Evolutionary conservation across 2,888 invertebrate genomes (phyloP), one percentile per base, ranked within the genome.

Genomic region (Sarcophaga variegata): DNA sequence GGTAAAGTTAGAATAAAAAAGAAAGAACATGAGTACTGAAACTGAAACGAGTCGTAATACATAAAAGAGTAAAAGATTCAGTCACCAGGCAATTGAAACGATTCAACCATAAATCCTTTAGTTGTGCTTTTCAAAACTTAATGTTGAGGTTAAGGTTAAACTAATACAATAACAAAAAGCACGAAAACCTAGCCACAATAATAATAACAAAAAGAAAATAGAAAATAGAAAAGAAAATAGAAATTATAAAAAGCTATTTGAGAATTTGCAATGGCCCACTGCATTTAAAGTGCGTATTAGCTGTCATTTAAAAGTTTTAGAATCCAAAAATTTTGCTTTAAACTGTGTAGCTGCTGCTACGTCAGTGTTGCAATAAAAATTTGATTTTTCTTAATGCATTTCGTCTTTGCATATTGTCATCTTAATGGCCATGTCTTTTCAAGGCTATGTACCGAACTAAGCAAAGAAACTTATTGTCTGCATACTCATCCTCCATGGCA

Each of bases 61-160:
- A 27, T 80, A 60, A 27, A 60, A 25, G 14, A 49, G 22, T 47
- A 47, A 1, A 49, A 66, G 76, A 76, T 81, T 70, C 80, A 80
- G 75, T 66, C 74, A 86, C 75, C 78, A 74, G 81, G 63, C 84
- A 87, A 84, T 87, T 87, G 81, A 84, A 87, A 78, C 71, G 87
- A 84, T 84, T 87, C 81, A 87, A 84, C 79, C 84, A 87, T 87
- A 79, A 84, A 87, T 87, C 76, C 84, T 82, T 81, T 49, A 82
- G 84, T 79, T 79, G 17, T 71, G 64, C 59, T 62, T 81, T 81
- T 81, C 45, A 60, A 75, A 62, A 75, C 69, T 78, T 70, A 83
- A 81, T 84, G 66, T 79, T 84, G 81, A 79, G 81, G 78, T 87
- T 81, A 87, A 87, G 87, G 81, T 84, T 87, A 79, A 78, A 47